phyloP scores from a whole-genome alignment of 2,888 invertebrate species.

The Baronia brevicornis region DNA sequence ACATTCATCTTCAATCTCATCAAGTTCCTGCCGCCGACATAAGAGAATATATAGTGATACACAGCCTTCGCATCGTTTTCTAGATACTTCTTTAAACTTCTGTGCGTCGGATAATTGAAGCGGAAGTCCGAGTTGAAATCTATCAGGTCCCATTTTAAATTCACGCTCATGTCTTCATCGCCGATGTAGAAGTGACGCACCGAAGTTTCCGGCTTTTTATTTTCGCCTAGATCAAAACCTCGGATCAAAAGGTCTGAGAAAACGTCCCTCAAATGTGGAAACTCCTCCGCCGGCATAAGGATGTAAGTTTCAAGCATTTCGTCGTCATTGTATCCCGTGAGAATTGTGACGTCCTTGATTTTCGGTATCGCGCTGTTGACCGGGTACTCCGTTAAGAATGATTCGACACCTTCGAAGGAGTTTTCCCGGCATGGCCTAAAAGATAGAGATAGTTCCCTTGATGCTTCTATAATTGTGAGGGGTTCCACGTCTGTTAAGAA shows the following conservation, averaged over 20 bases:
- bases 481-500: slow-evolving; percentile 29
- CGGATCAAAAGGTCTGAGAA: not conserved
- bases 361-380: slow-evolving; percentile 21
- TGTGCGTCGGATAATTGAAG: slow-evolving; percentile 31
- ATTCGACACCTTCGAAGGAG: slow-evolving; percentile 27
- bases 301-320: slow-evolving; percentile 30
- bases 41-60: slow-evolving; percentile 40
- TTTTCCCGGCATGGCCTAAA: slow-evolving; percentile 33
- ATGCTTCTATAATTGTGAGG: slow-evolving; percentile 26
- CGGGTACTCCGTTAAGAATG: slow-evolving; percentile 27
- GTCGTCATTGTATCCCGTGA: slow-evolving; percentile 37
- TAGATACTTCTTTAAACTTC: slow-evolving; percentile 31
- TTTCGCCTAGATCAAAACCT: not conserved
- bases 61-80: slow-evolving; percentile 27
- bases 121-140: slow-evolving; percentile 33
- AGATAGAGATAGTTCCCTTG: slow-evolving; percentile 17
- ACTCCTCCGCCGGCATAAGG: slow-evolving; percentile 20
- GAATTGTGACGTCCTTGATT: slow-evolving; percentile 24
- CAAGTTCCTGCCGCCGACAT: slow-evolving; percentile 29
- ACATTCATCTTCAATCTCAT: slow-evolving; percentile 7
- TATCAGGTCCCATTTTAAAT: slow-evolving; percentile 27
- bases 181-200: slow-evolving; percentile 26
- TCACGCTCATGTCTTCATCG: slow-evolving; percentile 21
- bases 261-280: not conserved
- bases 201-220: slow-evolving; percentile 14